Conservation (phyloP, 2,888 invertebrate genomes). For the Lepidocyrtoides sp. region DNA sequence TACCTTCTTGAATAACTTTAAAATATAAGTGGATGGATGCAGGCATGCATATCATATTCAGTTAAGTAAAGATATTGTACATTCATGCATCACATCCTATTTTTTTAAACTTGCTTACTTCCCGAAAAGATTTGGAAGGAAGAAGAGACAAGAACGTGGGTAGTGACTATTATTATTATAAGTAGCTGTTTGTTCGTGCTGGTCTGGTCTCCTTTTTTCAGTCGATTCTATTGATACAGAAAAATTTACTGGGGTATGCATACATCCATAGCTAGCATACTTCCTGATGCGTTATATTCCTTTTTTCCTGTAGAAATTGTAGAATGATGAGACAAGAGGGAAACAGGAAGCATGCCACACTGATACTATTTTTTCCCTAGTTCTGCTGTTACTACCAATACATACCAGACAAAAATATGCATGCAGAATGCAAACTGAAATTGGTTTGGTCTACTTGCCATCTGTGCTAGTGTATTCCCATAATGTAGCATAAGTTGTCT, state of each 20-base stretch:
- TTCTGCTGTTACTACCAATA: background rate
- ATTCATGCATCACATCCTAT: background rate
- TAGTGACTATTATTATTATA: too few species aligned
- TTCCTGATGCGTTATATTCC: background rate
- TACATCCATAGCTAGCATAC: background rate
- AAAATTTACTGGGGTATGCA: too few species aligned
- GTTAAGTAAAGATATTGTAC: background rate
- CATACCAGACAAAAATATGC: background rate
- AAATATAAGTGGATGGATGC: background rate
- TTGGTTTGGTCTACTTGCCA: conserved; percentile 1
- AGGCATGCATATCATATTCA: background rate
- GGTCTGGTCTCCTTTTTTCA: background rate
- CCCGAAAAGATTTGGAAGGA: conserved; percentile 3
- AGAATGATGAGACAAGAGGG: background rate
- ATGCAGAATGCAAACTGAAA: background rate
- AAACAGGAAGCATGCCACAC: conserved; percentile 27
- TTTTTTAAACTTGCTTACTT: background rate
- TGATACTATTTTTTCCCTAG: background rate
- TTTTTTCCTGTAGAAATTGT: too few species aligned
- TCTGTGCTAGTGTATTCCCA: background rate
- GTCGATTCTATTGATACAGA: conserved; percentile 14
- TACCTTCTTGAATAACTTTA: background rate
- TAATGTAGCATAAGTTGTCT: background rate
- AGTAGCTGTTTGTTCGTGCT: conserved; percentile 24
- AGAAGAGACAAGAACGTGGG: conserved; percentile 23